These are phyloP conservation scores for Busseola fusca DNA, from an alignment of 2,888 invertebrate species.

Conservation along the genomic window DNA sequence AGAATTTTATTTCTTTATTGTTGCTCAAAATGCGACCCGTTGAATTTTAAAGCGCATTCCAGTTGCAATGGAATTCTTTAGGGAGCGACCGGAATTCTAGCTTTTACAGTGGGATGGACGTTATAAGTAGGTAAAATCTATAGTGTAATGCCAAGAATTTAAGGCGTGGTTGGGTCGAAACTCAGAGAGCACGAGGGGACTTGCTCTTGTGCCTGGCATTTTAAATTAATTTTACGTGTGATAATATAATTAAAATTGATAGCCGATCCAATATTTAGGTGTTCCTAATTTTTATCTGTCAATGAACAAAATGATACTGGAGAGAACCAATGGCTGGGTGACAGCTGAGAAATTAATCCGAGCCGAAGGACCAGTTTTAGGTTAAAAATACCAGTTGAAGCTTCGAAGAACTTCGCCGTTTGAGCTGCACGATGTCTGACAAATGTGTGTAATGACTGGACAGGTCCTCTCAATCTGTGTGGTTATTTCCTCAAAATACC, in stretches of 20 bases:
- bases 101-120: conserved; percentile 43
- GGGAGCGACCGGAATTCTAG: conserved; percentile 47
- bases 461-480: no score
- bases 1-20: conserved; percentile 46
- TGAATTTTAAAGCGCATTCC: conserved; percentile 56
- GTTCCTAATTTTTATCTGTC: not conserved
- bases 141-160: conserved; percentile 47
- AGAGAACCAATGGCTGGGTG: not conserved
- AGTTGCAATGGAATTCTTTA: conserved; percentile 57
- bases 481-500: no score
- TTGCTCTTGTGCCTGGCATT: conserved; percentile 5
- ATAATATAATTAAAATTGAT: conserved; percentile 1
- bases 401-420: fast-evolving
- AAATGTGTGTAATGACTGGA: no score
- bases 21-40: conserved; percentile 44
- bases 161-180: conserved; percentile 10
- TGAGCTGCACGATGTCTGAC: no score
- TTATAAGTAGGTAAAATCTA: conserved; percentile 44
- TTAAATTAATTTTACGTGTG: conserved; percentile 5
- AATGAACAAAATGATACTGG: not conserved
- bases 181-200: not conserved
- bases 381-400: not conserved
- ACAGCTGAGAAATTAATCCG: not conserved
- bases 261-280: not conserved
- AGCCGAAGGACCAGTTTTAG: not conserved